phyloP scores from a whole-genome alignment of 2,113 vertebrate genomes.

The Chamaea fasciata region DNA sequence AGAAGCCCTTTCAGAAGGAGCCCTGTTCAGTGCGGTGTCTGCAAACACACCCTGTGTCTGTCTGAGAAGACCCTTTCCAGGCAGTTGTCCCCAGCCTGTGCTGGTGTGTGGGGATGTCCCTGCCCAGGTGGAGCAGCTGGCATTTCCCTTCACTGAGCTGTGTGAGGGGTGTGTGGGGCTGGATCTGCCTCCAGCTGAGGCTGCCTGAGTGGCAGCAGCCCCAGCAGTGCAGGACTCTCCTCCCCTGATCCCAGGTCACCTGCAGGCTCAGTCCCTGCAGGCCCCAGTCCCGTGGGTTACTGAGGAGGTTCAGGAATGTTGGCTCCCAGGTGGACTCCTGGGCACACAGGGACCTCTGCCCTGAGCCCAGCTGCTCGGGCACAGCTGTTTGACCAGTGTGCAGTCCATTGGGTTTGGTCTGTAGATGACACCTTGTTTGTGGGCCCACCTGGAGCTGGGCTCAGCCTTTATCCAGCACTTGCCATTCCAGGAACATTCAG shows the following conservation, averaged over 20 bases:
- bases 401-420: not conserved
- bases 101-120: not conserved
- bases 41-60: not conserved
- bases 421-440: not conserved
- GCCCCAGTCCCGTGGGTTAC: fast-evolving
- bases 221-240: not conserved
- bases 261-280: not conserved
- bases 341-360: not conserved
- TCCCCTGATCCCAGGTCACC: not conserved
- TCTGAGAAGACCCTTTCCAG: not conserved
- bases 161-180: not conserved
- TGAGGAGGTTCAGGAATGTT: not conserved
- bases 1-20: not conserved
- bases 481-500: not conserved
- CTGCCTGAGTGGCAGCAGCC: not conserved
- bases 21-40: not conserved
- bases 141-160: fast-evolving
- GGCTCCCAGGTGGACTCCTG: not conserved
- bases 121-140: not conserved
- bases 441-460: not conserved
- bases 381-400: not conserved
- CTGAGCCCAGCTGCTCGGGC: not conserved
- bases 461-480: not conserved
- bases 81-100: no score
- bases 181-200: not conserved